phyloP scores from a whole-genome alignment of 2,113 vertebrate genomes.

The Centropus unirufus region DNA sequence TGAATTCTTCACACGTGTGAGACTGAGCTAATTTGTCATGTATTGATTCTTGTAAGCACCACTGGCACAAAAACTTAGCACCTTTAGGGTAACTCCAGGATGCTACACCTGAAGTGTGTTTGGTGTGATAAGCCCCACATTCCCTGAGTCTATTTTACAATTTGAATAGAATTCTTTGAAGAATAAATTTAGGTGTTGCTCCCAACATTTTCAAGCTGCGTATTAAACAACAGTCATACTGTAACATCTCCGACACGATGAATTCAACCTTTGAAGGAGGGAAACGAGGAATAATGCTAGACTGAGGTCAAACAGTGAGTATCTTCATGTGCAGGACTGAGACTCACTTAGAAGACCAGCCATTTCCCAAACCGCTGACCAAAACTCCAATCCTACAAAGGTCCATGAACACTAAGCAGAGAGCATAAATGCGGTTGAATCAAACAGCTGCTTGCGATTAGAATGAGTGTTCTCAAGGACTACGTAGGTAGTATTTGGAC shows the following conservation, averaged over 20 bases:
- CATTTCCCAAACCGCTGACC: not conserved
- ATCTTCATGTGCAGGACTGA: not conserved
- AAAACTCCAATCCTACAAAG: not conserved
- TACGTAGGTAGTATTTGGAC: not conserved
- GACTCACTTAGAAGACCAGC: not conserved
- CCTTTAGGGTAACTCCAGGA: not conserved
- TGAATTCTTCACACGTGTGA: not conserved
- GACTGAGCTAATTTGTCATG: not conserved
- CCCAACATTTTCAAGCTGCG: not conserved
- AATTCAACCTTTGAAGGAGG: not conserved
- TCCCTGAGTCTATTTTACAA: not conserved
- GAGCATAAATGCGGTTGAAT: not conserved
- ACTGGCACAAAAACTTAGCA: not conserved
- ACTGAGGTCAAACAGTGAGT: not conserved
- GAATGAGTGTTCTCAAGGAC: not conserved
- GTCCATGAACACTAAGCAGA: not conserved
- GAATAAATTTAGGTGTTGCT: not conserved
- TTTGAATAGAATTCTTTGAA: not conserved
- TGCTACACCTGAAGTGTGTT: not conserved
- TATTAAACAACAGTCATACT: not conserved
- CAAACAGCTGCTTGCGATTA: constrained; percentile 16
- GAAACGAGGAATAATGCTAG: not conserved
- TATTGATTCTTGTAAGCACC: not conserved
- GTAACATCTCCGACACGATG: not conserved
- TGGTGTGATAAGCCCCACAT: accelerated